Percentiles rank a stretch among this genome's conserved stretches.
Conservation (phyloP, 2,797 vertebrate genomes). For the Morelia viridis region DNA sequence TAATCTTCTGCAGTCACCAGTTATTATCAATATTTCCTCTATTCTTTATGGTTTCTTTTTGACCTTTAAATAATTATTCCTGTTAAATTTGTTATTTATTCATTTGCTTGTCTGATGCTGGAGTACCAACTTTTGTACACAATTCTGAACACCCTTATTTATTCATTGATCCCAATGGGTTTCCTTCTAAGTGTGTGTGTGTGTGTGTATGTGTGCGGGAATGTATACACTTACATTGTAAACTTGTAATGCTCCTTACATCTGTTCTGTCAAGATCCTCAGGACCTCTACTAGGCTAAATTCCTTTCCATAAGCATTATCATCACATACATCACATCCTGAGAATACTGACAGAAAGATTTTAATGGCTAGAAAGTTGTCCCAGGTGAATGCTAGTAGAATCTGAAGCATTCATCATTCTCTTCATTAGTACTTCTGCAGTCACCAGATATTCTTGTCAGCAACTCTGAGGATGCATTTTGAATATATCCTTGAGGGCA, state of each 20-base stretch:
- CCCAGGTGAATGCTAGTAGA: slow-evolving; percentile 18
- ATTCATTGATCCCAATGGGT: neutral
- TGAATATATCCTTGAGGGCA: slow-evolving; percentile 21
- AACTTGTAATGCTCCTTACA: neutral
- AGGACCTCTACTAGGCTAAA: neutral
- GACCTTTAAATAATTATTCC: neutral
- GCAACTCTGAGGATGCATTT: slow-evolving; percentile 19
- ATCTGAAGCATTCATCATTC: neutral
- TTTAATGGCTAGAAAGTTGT: neutral
- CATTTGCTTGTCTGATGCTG: neutral
- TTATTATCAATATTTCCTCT: neutral
- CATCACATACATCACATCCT: neutral
- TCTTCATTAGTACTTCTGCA: slow-evolving; percentile 14
- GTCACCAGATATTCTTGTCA: slow-evolving; percentile 24
- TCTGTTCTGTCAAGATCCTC: neutral
- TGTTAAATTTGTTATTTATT: neutral
- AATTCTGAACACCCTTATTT: neutral
- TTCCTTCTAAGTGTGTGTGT: neutral
- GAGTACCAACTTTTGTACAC: neutral
- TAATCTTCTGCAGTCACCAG: neutral
- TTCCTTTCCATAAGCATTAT: neutral
- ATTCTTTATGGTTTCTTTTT: slow-evolving; percentile 10
- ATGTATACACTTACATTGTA: neutral
- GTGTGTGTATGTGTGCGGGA: neutral
- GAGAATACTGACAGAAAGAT: neutral